Conservation (phyloP, 2,797 vertebrate genomes). For the Acanthiza pusilla region DNA sequence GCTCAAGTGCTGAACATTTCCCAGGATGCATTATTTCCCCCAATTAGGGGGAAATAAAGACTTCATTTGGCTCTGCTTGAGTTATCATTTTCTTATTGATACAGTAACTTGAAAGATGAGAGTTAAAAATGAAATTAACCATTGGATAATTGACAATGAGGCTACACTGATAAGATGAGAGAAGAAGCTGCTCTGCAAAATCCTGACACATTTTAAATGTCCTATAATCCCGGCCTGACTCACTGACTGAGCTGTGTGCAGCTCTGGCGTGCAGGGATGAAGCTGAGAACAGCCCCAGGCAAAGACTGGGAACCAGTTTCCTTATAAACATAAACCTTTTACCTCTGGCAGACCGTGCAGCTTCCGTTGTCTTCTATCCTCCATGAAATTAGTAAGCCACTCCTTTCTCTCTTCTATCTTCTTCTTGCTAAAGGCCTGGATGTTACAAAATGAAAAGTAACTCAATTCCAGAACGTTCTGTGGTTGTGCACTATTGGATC, state of each 20-base stretch:
- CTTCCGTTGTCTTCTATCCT: conserved; percentile 86
- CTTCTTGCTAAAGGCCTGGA: conserved; percentile 98
- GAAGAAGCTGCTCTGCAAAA: background rate
- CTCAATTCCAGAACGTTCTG: background rate
- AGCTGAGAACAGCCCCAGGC: background rate
- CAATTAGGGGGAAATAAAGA: background rate
- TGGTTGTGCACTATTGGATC: background rate
- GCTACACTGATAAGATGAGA: background rate
- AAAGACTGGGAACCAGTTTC: conserved; percentile 4
- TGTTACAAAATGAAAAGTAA: conserved; percentile 29
- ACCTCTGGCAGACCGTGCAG: conserved; percentile 95
- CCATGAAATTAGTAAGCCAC: conserved; percentile 97
- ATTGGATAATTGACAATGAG: background rate
- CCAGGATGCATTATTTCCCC: background rate
- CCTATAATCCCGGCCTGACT: background rate
- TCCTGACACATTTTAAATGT: background rate
- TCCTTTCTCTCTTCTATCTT: conserved; percentile 94
- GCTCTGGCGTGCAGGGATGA: background rate
- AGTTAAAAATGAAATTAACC: background rate
- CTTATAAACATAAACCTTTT: conserved; percentile 37
- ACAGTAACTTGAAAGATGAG: background rate
- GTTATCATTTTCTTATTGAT: background rate
- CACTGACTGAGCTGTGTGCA: background rate
- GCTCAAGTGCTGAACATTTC: background rate
- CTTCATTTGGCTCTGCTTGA: background rate